These are phyloP conservation scores for Microplitis demolitor DNA, from an alignment of 1,140 invertebrate genomes.

Conservation along the genomic window DNA sequence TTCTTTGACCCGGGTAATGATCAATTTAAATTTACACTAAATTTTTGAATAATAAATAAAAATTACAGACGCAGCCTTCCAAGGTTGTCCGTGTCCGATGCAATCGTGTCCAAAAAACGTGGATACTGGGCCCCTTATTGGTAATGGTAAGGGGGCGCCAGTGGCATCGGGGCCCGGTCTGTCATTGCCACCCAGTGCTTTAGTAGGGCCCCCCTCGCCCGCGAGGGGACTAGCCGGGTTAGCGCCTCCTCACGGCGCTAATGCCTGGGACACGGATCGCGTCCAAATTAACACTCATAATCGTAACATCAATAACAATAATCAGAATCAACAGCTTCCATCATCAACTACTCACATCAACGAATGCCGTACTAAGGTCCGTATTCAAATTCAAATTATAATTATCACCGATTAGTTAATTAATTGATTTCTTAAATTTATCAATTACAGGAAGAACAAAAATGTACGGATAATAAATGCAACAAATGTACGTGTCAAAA, in stretches of 20 bases:
- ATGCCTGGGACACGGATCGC: constrained; percentile 66
- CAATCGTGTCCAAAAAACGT: constrained; percentile 95
- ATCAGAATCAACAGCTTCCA: constrained; percentile 27
- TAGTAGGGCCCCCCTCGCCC: constrained; percentile 61
- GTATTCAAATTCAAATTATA: neutral
- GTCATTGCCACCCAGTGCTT: constrained; percentile 66
- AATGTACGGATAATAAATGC: constrained; percentile 44
- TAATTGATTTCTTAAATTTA: neutral
- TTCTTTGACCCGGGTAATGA: neutral
- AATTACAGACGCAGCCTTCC: constrained; percentile 64
- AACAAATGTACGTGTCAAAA: constrained; percentile 51
- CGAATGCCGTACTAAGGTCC: constrained; percentile 52
- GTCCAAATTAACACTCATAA: constrained; percentile 71
- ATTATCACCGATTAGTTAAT: neutral
- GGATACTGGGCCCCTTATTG: constrained; percentile 95
- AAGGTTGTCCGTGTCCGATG: constrained; percentile 83
- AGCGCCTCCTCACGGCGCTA: constrained; percentile 67
- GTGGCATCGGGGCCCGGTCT: constrained; percentile 69
- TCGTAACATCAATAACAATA: constrained; percentile 54
- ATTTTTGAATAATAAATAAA: neutral
- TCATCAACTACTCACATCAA: constrained; percentile 42
- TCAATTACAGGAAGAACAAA: constrained; percentile 46
- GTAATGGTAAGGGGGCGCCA: constrained; percentile 75
- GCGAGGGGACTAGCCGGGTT: constrained; percentile 67
- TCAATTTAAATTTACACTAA: neutral